Evolutionary conservation across 1,140 invertebrate genomes (phyloP).

Genomic region (Drosophila ironensis): DNA sequence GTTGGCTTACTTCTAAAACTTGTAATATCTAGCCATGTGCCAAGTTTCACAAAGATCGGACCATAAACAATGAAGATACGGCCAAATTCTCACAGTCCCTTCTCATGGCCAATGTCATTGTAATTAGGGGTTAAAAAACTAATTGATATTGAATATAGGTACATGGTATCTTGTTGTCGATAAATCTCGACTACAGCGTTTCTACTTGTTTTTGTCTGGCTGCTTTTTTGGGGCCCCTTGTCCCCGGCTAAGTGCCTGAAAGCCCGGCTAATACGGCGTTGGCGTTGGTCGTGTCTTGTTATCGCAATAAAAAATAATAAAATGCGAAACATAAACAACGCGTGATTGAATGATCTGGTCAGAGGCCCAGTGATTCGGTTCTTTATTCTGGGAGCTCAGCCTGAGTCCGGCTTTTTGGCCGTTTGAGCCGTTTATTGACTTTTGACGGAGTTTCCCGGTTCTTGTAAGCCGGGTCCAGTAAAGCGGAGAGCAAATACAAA

Average conservation of each 20-base stretch:
- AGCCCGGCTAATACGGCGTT: conserved; percentile 73
- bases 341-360: conserved; percentile 59
- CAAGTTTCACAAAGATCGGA: too few species aligned
- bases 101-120: too few species aligned
- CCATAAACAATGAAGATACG: too few species aligned
- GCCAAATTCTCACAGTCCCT: too few species aligned
- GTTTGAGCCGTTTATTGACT: conserved; percentile 72
- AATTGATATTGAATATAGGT: too few species aligned
- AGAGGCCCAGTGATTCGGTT: too few species aligned
- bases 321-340: conserved; percentile 32
- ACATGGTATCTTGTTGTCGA: too few species aligned
- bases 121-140: too few species aligned
- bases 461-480: conserved; percentile 54
- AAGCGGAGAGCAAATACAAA: conserved; percentile 63
- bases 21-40: too few species aligned
- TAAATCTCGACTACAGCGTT: too few species aligned
- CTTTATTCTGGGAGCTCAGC: conserved; percentile 8
- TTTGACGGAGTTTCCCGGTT: conserved; percentile 36
- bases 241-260: conserved; percentile 46
- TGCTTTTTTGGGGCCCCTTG: neutral
- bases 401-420: conserved; percentile 35
- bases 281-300: conserved; percentile 58
- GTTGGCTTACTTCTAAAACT: too few species aligned
- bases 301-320: conserved; percentile 42
- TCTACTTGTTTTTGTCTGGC: too few species aligned